Evolutionary conservation across 2,888 invertebrate species (phyloP).

Genomic region (Lasioglossum figueresi): DNA sequence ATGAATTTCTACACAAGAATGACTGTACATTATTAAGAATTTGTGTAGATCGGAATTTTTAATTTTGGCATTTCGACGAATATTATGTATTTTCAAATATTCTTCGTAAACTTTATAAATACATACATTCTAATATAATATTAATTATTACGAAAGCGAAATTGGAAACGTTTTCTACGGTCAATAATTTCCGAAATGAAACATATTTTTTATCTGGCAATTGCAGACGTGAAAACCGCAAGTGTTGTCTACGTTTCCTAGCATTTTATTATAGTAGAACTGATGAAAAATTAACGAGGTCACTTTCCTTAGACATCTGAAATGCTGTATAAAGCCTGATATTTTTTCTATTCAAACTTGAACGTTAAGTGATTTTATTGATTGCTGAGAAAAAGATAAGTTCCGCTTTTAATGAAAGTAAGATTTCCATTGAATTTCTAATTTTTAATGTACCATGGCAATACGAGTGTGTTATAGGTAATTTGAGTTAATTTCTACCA

Average conservation of each 20-base stretch:
- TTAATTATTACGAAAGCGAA: too few species aligned
- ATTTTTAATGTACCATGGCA: background rate
- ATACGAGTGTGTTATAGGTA: constrained; percentile 41
- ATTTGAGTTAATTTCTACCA: constrained; percentile 63
- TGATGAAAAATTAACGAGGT: too few species aligned
- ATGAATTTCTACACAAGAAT: background rate
- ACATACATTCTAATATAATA: background rate
- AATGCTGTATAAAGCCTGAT: background rate
- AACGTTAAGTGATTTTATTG: background rate
- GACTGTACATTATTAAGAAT: background rate
- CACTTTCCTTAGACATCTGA: background rate
- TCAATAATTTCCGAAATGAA: too few species aligned
- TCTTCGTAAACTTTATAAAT: background rate
- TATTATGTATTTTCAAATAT: background rate
- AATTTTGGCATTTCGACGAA: background rate
- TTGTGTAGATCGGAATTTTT: background rate
- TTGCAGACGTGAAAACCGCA: too few species aligned
- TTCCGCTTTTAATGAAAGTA: background rate
- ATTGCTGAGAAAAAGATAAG: background rate
- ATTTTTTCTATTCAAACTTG: background rate
- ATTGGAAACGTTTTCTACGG: too few species aligned
- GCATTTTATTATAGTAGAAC: too few species aligned
- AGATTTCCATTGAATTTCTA: constrained; percentile 21
- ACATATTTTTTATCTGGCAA: too few species aligned
- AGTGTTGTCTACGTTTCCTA: background rate